Base-by-base conservation (phyloP, 2,113 vertebrate species). In the Neogobius melanostomus region DNA sequence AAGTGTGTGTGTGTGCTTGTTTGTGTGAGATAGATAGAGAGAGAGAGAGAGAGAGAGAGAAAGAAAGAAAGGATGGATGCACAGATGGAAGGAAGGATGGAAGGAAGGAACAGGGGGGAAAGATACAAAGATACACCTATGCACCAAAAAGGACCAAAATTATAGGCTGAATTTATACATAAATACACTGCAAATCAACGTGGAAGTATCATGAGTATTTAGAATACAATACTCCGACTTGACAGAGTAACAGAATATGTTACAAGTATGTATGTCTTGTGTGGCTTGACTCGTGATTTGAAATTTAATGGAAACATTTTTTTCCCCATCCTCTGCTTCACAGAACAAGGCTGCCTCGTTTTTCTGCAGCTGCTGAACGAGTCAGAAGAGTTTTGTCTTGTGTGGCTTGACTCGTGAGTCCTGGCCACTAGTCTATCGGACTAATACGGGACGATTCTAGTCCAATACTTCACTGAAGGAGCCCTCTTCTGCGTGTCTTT, bases 301-400 rank as follows among this genome's bases (percentile, higher is more conserved):
- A 91, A 91, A 90, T 82, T 88, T 85, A 93, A 82, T 91, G 91
- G 90, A 91, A 91, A 90, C 90, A 89, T 81, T 89, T 86, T 89
- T 79, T 17, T 77, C 48, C 72, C 48, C 72, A 82, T 61, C 79
- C 82, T 84, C 79, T 54, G 53, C 82, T 69, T 82, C 59, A 43
- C 15, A 75, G 84, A 86, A 77, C 72, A 83, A 75, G 77, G 75
- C 84, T 75, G 74, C 72, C 82, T 85, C 82, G 84, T 89, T 88
- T 88, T 85, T 87, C 84, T 85, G 90, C 67, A 72, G 83, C 81
- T 62, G 87, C 59, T 44, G 59, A 42, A 61, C 59, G 87, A 89
- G 87, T 64, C 68, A 87, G 82, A 85, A 82, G 75, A 86, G 80
- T 90, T 85, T 66, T 69, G 21, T 77, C 80, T 84, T 68, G 64